Evolutionary conservation across 1,140 invertebrate genomes (phyloP), one percentile per base, ranked within the genome.

Genomic region (Philotrypesis tridentata): DNA sequence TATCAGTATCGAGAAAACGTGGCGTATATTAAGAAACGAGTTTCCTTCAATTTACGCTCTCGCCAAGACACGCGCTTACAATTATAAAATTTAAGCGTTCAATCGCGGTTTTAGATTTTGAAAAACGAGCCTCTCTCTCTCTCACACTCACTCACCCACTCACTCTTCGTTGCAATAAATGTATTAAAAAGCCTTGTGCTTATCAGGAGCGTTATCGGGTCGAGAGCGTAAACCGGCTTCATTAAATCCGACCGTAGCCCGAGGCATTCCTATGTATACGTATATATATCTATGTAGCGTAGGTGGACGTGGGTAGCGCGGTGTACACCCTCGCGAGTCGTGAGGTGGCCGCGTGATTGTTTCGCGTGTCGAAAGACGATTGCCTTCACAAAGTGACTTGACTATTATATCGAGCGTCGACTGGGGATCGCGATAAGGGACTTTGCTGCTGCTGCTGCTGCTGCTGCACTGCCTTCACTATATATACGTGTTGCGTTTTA

Each of bases 341-440:
- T 43, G 40, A 55, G 48, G 48, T 55, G 48, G 27, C 75, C 72
- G 55, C 79, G 79, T 83, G 81, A 82, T 82, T 80, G 86, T 87
- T 88, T 90, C 85, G 90, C 90, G 89, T 91, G 90, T 87, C 85
- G 85, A 87, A 55, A 89, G 86, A 89, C 89, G 88, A 89, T 91
- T 90, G 88, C 89, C 88, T 89, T 90, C 88, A 90, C 88, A 90
- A 85, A 85, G 87, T 90, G 89, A 91, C 48, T 55, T 55, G 48
- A 55, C 90, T 90, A 90, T 91, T 90, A 90, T 90, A 91, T 91
- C 89, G 89, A 91, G 88, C 87, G 87, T 84, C 87, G 86, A 85
- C 81, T 85, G 87, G n/a, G n/a, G 89, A 90, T 90, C 85, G 84
- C 86, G 89, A 91, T 90, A 90, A 88, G 85, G 48, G 85, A 88